Evolutionary conservation across 2,888 invertebrate genomes (phyloP).

Genomic region (Cephonodes hylas): DNA sequence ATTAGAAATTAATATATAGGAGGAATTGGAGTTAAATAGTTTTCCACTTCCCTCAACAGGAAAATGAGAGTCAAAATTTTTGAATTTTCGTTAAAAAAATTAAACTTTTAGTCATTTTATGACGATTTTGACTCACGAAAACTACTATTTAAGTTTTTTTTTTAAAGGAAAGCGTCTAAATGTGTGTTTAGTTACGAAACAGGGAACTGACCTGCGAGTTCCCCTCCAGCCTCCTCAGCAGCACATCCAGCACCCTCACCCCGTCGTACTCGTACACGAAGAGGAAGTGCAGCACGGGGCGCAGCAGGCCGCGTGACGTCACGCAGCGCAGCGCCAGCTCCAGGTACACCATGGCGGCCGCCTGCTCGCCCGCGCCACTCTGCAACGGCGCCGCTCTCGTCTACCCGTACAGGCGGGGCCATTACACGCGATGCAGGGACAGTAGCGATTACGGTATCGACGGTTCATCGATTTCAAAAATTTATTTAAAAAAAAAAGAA

Average conservation of each 20-base stretch:
- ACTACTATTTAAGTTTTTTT: no score
- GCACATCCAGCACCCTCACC: slow-evolving; percentile 88
- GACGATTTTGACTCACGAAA: no score
- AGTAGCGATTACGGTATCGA: slow-evolving; percentile 24
- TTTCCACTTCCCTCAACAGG: no score
- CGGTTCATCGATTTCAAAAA: background rate
- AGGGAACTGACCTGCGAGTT: slow-evolving; percentile 84
- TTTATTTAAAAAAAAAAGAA: no score
- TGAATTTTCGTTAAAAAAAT: no score
- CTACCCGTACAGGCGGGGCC: slow-evolving; percentile 52
- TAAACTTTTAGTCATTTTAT: no score
- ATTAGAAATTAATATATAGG: no score
- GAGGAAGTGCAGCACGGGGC: slow-evolving; percentile 92
- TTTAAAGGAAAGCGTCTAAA: no score
- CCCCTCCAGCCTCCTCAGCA: slow-evolving; percentile 89
- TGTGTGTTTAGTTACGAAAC: no score
- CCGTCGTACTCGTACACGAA: slow-evolving; percentile 92
- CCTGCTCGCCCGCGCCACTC: slow-evolving; percentile 93
- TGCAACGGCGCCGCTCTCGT: slow-evolving; percentile 81
- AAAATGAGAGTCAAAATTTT: no score
- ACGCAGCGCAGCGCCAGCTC: slow-evolving; percentile 94
- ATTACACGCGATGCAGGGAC: slow-evolving; percentile 53
- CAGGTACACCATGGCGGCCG: slow-evolving; percentile 95
- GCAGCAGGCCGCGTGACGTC: slow-evolving; percentile 90
- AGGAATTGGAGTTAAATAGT: no score